Evolutionary conservation across 2,888 invertebrate genomes (phyloP), one percentile per base, ranked within the genome.

Genomic region (Drosophila austrosaltans): DNA sequence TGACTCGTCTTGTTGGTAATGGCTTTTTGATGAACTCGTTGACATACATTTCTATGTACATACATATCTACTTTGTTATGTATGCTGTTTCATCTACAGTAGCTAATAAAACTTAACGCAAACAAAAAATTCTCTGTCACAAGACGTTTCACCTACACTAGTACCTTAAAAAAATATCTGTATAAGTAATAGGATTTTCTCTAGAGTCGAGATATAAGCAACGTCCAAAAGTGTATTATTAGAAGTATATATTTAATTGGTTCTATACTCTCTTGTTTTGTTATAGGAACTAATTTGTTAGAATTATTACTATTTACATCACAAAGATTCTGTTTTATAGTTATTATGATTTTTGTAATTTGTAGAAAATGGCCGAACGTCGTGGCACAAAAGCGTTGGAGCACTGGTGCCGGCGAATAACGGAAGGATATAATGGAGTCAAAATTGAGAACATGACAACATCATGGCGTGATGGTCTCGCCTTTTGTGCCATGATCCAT

Each of bases 401-500:
- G 93, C 93, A 96, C 85, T 98, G 98, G 98, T 98, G 98, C 93
- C 95, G 96, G 89, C 95, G 96, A 77, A 95, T 97, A 93, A 96
- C 97, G 56, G 96, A 96, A 85, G 98, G 98, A 82, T 98, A 98
- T 93, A 95, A 96, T 39, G 96, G 97, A 89, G 98, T 98, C 77
- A 95, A 96, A 91, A 95, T 98, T 83, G 96, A 96, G 80, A 98
- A 98, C 93, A 98, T 98, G 98, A 98, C 98, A 77, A 97, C 97
- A 76, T 97, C 98, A 8, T 98, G 98, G 98, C 95, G 97, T 90
- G 96, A 98, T 93, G 98, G 98, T 67, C 95, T 98, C 79, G 98
- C 97, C 69, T 98, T 98, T 93, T 98, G 98, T 93, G 98, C 98
- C 76, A 95, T 98, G 92, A 98, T 98, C 90, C 98, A 98, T 93